These are phyloP conservation scores for Lycia hirtaria DNA, from an alignment of 2,888 invertebrate genomes.

Conservation along the genomic window DNA sequence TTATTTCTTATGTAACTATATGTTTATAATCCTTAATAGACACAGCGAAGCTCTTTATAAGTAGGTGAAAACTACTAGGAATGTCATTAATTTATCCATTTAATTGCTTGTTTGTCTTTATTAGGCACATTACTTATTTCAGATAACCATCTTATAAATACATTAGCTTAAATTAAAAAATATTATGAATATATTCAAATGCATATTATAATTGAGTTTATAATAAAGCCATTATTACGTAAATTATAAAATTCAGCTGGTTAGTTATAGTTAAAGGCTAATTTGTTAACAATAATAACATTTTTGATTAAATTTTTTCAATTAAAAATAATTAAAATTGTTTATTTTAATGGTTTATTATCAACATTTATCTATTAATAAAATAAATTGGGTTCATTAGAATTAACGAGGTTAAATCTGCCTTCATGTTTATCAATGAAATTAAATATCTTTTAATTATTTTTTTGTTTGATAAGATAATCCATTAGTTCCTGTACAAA, in stretches of 20 bases:
- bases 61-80: not conserved
- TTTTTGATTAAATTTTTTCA: not conserved
- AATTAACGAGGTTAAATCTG: too few species aligned
- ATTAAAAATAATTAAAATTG: too few species aligned
- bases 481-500: too few species aligned
- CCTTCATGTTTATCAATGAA: too few species aligned
- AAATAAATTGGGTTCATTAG: too few species aligned
- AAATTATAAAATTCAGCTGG: conserved; percentile 8
- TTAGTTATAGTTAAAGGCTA: conserved; percentile 5
- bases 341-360: conserved; percentile 3
- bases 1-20: not conserved
- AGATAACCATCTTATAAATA: conserved; percentile 18
- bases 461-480: too few species aligned
- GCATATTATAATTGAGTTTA: conserved; percentile 20
- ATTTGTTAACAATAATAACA: conserved; percentile 7
- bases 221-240: conserved; percentile 13
- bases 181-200: not conserved
- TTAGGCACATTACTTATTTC: conserved; percentile 9
- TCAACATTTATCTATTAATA: too few species aligned
- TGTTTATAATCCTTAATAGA: not conserved
- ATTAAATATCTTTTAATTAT: too few species aligned
- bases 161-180: conserved; percentile 17
- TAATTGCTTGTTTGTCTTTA: conserved; percentile 13
- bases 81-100: conserved; percentile 5
- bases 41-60: not conserved